phyloP scores from a whole-genome alignment of 2,888 invertebrate species.

The Nomada ferruginata region DNA sequence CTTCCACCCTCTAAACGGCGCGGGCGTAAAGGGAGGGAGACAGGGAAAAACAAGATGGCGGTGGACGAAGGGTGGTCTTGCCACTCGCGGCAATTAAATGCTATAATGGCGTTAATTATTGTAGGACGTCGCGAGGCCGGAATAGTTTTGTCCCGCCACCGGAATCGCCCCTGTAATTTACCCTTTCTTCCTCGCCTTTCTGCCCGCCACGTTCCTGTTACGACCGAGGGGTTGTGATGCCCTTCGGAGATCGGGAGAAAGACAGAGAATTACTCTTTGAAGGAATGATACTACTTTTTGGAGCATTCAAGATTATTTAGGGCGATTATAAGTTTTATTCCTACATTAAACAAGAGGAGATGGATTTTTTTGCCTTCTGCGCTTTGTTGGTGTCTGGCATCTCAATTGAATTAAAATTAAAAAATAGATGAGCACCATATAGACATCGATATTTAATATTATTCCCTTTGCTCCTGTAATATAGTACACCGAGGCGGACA shows the following conservation, averaged over 20 bases:
- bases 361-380: no score
- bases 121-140: slow-evolving; percentile 65
- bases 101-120: slow-evolving; percentile 80
- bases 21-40: slow-evolving; percentile 55
- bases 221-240: background rate
- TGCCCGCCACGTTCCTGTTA: slow-evolving; percentile 12
- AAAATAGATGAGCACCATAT: no score
- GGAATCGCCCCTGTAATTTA: slow-evolving; percentile 41
- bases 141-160: slow-evolving; percentile 70
- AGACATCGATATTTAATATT: no score
- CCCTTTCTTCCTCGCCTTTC: slow-evolving; percentile 41
- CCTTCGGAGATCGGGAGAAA: background rate
- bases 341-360: no score
- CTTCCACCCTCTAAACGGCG: slow-evolving; percentile 51
- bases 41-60: slow-evolving; percentile 77
- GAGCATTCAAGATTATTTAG: no score
- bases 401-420: no score
- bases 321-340: no score
- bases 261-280: background rate
- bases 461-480: no score
- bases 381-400: no score
- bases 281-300: no score
- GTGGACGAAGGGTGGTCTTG: slow-evolving; percentile 63
- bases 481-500: no score
- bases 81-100: slow-evolving; percentile 78